phyloP scores from a whole-genome alignment of 1,140 invertebrate genomes.

The Trachelipus rathkii region DNA sequence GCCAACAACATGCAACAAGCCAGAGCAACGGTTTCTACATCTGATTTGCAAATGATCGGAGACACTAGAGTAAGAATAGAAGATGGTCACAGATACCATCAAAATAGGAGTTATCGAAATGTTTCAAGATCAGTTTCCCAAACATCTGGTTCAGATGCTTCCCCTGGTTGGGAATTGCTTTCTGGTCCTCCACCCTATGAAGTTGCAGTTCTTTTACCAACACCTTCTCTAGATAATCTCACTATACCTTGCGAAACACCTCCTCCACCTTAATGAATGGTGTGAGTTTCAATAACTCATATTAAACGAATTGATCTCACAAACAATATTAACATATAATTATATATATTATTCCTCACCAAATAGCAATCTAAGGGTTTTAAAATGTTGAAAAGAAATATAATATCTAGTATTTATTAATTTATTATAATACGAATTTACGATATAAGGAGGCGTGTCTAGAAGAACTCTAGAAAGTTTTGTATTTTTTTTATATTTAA shows the following conservation, averaged over 20 bases:
- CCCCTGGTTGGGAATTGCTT: constrained; percentile 15
- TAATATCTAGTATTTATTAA: too few species aligned
- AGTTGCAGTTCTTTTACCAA: constrained; percentile 38
- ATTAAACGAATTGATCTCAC: too few species aligned
- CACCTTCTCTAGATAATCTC: constrained; percentile 14
- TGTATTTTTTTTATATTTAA: too few species aligned
- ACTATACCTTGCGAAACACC: constrained; percentile 35
- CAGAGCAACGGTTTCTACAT: constrained; percentile 32
- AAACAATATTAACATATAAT: too few species aligned
- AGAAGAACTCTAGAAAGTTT: too few species aligned
- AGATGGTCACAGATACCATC: constrained; percentile 17
- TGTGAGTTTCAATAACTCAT: constrained; percentile 34
- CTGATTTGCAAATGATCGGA: constrained; percentile 38
- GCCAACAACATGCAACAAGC: constrained; percentile 24
- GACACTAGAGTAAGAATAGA: constrained; percentile 14
- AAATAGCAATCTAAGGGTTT: too few species aligned
- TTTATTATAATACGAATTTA: too few species aligned
- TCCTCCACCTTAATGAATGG: constrained; percentile 41
- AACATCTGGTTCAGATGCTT: neutral
- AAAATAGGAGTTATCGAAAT: constrained; percentile 9
- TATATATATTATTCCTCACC: too few species aligned
- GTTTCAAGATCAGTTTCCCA: constrained; percentile 9
- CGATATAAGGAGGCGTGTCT: too few species aligned
- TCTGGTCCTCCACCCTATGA: constrained; percentile 41
- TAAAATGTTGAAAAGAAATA: too few species aligned